Base-by-base conservation (phyloP, 2,797 vertebrate species). In the Anisognathus igniventris region DNA sequence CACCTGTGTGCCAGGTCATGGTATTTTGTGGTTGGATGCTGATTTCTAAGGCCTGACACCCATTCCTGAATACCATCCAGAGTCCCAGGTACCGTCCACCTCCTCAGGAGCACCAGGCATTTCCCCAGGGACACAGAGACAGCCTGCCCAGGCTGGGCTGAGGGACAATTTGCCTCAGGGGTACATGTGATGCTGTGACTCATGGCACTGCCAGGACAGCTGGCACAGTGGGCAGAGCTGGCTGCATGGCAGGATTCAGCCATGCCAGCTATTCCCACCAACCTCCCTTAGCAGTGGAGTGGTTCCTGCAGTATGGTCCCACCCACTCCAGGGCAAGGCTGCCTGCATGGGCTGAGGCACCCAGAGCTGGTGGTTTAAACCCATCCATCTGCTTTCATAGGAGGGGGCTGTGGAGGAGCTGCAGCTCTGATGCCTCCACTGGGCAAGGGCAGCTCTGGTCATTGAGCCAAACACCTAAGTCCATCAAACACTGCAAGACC, bases 141-240 rank as follows among this genome's bases (percentile, higher is more conserved):
- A 70, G 61, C 21, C 3, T 47, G 15, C 16, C 24, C 5, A 5
- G 45, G 19, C 31, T 57, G 35, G 75, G 20, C 50, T 19, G 31
- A 50, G 61, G 40, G 25, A 5, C 0, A 6, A 3, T 10, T 31
- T 17, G 2, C 15, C 30, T 28, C 30, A 11, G 35, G 37, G 28
- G 25, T 10, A 3, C 9, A 0, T 3, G 18, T 4, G 14, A 12
- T 9, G 20, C 39, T n/a, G 33, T 0, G 2, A 20, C 48, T 54
- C 4, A 0, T 0, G 12, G 18, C 33, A 58, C 5, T 35, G 22
- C 56, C 1, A 2, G 56, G 18, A 24, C 19, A n/a, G 48, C 53
- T 42, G 53, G 47, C 35, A 45, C 9, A 28, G 76, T 0, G 0
- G 21, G 44, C 53, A 66, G 53, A 71, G 45, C 27, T 54, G 28